These are phyloP conservation scores for Protomyctophum bolini DNA, from an alignment of 2,113 vertebrate genomes.

Conservation along the genomic window DNA sequence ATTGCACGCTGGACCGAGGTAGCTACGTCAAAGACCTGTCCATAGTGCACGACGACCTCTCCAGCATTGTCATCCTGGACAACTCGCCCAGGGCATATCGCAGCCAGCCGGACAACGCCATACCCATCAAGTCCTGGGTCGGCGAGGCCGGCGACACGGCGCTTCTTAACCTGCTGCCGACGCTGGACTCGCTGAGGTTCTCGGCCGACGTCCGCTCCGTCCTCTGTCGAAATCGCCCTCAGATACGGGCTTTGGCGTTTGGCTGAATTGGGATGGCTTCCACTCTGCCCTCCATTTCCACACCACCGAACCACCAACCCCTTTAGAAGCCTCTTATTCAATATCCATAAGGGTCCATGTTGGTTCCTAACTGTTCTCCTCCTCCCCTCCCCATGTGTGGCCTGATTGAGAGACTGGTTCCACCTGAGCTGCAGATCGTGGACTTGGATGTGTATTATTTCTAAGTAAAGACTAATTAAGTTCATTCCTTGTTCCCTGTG, in stretches of 20 bases:
- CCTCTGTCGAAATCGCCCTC: conserved; percentile 93
- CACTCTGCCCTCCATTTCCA: conserved; percentile 52
- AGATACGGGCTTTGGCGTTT: conserved; percentile 92
- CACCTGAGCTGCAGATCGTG: conserved; percentile 46
- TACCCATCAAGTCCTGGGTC: conserved; percentile 96
- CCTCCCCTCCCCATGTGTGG: too few species aligned
- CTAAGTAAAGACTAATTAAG: too few species aligned
- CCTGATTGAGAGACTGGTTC: too few species aligned
- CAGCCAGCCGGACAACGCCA: conserved; percentile 95
- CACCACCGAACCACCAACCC: conserved; percentile 57
- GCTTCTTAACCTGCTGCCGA: conserved; percentile 92
- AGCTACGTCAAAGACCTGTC: conserved; percentile 96
- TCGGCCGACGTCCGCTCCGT: conserved; percentile 93
- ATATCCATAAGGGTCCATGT: too few species aligned
- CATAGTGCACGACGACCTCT: conserved; percentile 90
- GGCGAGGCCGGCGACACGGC: conserved; percentile 93
- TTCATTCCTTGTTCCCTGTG: too few species aligned
- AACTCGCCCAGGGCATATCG: conserved; percentile 94
- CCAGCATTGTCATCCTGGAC: conserved; percentile 94
- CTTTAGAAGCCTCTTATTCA: conserved; percentile 34
- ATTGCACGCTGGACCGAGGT: conserved; percentile 95
- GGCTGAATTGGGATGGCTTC: conserved; percentile 57
- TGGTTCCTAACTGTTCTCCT: too few species aligned
- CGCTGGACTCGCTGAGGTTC: conserved; percentile 94
- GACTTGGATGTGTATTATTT: conserved; percentile 49